These are phyloP conservation scores for Galeopterus variegatus DNA, from an alignment of 2,113 vertebrate species.

Conservation along the genomic window DNA sequence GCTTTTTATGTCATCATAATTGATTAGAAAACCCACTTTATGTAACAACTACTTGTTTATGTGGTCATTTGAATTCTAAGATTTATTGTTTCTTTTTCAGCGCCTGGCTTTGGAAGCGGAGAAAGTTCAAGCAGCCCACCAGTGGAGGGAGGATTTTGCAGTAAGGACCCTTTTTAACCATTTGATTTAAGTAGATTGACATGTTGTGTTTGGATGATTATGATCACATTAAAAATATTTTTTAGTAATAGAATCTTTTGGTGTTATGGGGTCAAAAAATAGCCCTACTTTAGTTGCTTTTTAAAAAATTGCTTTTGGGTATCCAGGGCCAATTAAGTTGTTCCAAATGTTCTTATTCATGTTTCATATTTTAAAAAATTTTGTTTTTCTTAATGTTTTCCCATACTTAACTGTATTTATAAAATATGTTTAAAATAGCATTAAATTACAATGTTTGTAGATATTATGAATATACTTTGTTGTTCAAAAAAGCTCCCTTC, in stretches of 20 bases:
- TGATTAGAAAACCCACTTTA: constrained; percentile 9
- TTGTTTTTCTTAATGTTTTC: neutral
- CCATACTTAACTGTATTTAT: neutral
- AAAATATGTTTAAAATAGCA: neutral
- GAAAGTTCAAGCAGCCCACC: constrained; percentile 94
- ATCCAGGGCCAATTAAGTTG: neutral
- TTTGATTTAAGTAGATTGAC: constrained; percentile 4
- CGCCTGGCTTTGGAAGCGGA: constrained; percentile 96
- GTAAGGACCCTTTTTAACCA: constrained; percentile 88
- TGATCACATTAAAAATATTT: neutral
- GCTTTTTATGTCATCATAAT: neutral
- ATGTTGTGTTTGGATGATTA: neutral
- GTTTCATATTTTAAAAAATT: neutral
- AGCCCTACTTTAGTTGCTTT: neutral
- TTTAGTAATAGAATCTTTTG: neutral
- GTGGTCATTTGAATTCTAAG: constrained; percentile 39
- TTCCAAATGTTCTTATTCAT: neutral
- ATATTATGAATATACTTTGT: constrained; percentile 60
- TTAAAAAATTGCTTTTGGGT: neutral
- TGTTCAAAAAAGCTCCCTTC: neutral
- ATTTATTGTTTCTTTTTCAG: constrained; percentile 89
- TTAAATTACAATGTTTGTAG: neutral
- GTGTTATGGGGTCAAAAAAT: neutral
- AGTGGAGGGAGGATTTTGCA: constrained; percentile 96
- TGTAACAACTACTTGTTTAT: neutral